These are phyloP conservation scores for Candidula unifasciata DNA, from an alignment of 2,888 invertebrate species.

Conservation along the genomic window DNA sequence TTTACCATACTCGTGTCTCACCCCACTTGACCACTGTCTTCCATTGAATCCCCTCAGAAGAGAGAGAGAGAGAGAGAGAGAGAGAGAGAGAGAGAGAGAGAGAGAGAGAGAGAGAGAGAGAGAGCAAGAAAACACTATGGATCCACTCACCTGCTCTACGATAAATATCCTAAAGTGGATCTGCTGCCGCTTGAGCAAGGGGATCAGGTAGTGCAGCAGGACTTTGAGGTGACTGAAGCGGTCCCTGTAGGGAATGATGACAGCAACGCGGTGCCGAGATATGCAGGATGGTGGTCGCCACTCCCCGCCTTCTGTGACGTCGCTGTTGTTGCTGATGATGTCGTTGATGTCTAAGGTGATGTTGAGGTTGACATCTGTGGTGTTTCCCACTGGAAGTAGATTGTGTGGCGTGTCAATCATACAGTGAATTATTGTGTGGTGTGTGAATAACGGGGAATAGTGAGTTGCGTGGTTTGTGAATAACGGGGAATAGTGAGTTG, in stretches of 20 bases:
- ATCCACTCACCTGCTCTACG: slow-evolving; percentile 78
- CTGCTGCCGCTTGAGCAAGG: slow-evolving; percentile 80
- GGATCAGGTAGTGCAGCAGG: slow-evolving; percentile 79
- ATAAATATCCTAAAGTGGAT: slow-evolving; percentile 80
- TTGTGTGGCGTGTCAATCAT: too few relatives aligned
- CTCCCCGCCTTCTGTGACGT: slow-evolving; percentile 66
- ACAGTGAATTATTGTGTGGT: too few relatives aligned
- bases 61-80: too few relatives aligned
- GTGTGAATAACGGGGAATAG: neutral
- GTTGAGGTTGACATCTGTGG: slow-evolving; percentile 48
- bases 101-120: too few relatives aligned
- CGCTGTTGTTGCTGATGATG: slow-evolving; percentile 57
- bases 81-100: too few relatives aligned
- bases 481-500: too few relatives aligned
- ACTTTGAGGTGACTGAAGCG: slow-evolving; percentile 79
- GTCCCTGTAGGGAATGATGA: slow-evolving; percentile 78
- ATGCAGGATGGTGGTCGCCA: slow-evolving; percentile 69
- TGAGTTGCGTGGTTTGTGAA: too few relatives aligned
- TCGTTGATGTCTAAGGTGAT: slow-evolving; percentile 41
- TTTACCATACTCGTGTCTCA: too few relatives aligned
- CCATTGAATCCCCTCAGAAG: too few relatives aligned
- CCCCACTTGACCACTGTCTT: too few relatives aligned
- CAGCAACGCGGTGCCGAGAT: slow-evolving; percentile 70
- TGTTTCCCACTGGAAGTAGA: slow-evolving; percentile 46
- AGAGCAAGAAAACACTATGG: too few relatives aligned